Evolutionary conservation across 2,113 vertebrate genomes (phyloP).

Genomic region (Phalacrocorax carbo): DNA sequence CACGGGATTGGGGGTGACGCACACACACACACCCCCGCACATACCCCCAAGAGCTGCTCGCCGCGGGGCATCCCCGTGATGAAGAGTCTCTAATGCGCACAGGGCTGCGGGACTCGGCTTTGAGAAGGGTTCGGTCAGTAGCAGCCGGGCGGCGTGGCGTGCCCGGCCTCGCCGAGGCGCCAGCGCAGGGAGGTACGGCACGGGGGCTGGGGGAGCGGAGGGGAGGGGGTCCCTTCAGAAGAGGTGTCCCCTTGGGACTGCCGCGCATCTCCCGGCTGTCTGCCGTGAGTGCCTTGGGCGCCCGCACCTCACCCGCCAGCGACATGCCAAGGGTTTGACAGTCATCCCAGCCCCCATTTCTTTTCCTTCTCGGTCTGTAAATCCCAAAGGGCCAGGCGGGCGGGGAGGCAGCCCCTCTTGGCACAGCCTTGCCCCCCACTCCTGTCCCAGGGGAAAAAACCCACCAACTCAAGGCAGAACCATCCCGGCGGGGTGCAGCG

Average conservation of each 20-base stretch:
- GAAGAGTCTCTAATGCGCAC: slow-evolving; percentile 61
- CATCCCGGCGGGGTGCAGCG: fast-evolving
- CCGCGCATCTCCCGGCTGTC: background rate
- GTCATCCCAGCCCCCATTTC: background rate
- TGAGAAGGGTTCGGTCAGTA: slow-evolving; percentile 58
- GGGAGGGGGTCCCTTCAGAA: background rate
- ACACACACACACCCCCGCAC: background rate
- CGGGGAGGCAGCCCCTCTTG: background rate
- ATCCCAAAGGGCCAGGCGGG: background rate
- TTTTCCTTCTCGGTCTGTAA: background rate
- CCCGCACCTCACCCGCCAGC: background rate
- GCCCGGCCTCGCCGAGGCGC: background rate
- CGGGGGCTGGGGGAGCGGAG: background rate
- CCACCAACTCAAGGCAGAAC: background rate
- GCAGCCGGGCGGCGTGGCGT: background rate
- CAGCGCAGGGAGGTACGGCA: background rate
- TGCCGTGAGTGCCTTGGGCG: background rate
- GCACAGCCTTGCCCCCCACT: background rate
- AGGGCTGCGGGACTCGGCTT: slow-evolving; percentile 56
- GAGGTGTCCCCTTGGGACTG: background rate
- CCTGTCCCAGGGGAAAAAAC: background rate
- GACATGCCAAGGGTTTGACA: background rate
- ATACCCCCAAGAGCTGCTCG: slow-evolving; percentile 65
- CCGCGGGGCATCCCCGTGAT: slow-evolving; percentile 63
- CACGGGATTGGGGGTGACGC: slow-evolving; percentile 56